Conservation (phyloP, 2,888 invertebrate species). For the Coecobrya sp. region DNA sequence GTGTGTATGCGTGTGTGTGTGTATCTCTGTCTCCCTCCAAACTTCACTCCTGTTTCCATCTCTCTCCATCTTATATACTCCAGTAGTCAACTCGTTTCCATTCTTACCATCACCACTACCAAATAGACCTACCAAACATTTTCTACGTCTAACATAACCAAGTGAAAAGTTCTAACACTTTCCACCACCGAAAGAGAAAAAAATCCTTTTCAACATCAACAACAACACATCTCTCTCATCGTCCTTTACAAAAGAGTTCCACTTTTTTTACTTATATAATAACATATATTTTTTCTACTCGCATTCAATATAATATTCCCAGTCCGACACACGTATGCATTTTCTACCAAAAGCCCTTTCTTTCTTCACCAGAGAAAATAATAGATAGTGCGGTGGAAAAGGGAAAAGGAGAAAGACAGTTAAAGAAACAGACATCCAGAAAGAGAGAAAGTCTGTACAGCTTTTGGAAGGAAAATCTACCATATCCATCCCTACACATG, state of each 20-base stretch:
- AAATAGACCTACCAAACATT: not conserved
- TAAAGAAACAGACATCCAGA: slow-evolving; percentile 10
- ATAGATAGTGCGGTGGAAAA: not conserved
- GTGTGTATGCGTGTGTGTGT: not conserved
- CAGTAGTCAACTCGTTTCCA: slow-evolving; percentile 13
- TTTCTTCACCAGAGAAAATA: slow-evolving; percentile 28
- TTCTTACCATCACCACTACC: not conserved
- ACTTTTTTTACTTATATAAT: not conserved
- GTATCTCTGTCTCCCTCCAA: slow-evolving; percentile 24
- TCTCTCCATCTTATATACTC: not conserved
- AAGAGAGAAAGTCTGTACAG: no score
- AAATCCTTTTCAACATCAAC: slow-evolving; percentile 41
- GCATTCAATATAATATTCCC: not conserved
- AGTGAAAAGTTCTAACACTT: slow-evolving; percentile 56
- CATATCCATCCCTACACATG: not conserved
- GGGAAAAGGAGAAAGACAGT: not conserved
- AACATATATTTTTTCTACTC: not conserved
- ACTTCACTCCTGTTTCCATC: not conserved
- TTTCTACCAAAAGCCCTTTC: not conserved
- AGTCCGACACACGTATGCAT: not conserved
- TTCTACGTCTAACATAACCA: not conserved
- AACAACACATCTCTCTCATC: slow-evolving; percentile 24
- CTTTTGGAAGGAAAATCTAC: no score
- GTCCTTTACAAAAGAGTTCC: slow-evolving; percentile 31
- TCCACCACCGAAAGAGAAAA: slow-evolving; percentile 21